phyloP scores from a whole-genome alignment of 2,113 vertebrate genomes.

The Pongo pygmaeus region DNA sequence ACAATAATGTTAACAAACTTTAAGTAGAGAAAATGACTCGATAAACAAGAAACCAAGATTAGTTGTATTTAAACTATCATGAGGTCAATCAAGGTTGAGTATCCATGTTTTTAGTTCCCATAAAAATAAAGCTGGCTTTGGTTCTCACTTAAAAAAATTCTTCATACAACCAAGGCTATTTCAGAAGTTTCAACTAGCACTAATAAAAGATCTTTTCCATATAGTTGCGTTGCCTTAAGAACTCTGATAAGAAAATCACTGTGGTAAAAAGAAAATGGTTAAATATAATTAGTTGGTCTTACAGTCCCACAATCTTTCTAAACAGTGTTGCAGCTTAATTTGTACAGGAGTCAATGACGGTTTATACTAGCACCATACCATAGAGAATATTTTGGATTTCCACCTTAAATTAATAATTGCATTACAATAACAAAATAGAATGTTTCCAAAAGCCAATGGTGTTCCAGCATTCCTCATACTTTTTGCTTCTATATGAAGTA shows the following conservation, averaged over 20 bases:
- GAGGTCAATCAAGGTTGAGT: background rate
- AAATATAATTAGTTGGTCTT: background rate
- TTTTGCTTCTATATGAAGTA: background rate
- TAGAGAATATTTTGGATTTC: background rate
- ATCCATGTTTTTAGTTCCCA: background rate
- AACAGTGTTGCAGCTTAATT: background rate
- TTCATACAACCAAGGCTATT: background rate
- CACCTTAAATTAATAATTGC: background rate
- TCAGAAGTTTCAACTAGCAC: background rate
- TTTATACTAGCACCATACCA: background rate
- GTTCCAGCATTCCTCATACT: background rate
- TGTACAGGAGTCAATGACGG: background rate
- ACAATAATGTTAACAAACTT: slow-evolving; percentile 45
- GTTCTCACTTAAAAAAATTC: background rate
- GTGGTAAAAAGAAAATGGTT: background rate
- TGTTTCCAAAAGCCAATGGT: background rate
- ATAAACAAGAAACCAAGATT: slow-evolving; percentile 8
- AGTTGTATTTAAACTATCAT: background rate
- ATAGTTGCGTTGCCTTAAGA: background rate
- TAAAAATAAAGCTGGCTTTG: slow-evolving; percentile 9
- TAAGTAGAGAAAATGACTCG: background rate
- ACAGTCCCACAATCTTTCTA: background rate
- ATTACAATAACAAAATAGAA: background rate
- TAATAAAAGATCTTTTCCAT: background rate
- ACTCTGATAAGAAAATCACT: background rate